Evolutionary conservation across 2,888 invertebrate genomes (phyloP).

Genomic region (Drosophila greeni): DNA sequence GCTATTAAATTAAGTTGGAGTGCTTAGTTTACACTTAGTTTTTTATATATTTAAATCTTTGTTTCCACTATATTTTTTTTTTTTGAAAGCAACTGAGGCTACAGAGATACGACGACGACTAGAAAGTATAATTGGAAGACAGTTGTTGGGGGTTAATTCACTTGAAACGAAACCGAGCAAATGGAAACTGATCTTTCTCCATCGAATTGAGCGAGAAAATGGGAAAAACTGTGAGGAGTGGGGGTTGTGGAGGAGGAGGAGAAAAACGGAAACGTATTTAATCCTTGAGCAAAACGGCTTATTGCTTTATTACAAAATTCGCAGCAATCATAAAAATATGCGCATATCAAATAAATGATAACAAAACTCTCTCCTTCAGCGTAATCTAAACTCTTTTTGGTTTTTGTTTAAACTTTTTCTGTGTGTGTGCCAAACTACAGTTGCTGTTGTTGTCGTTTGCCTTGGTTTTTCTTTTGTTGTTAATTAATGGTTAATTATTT

Average conservation of each 20-base stretch:
- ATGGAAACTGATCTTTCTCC: constrained; percentile 6
- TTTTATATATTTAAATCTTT: not conserved
- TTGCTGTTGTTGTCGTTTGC: constrained; percentile 43
- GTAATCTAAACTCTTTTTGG: constrained; percentile 22
- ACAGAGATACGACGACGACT: constrained; percentile 38
- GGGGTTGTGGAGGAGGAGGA: not conserved
- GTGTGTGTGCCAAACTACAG: constrained; percentile 54
- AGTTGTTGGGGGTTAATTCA: constrained; percentile 70
- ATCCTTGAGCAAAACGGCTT: constrained; percentile 67
- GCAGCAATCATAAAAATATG: constrained; percentile 65
- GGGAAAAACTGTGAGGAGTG: not conserved
- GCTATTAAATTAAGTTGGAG: constrained; percentile 29
- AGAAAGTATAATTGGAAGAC: constrained; percentile 70
- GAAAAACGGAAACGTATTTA: constrained; percentile 31
- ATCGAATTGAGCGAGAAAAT: constrained; percentile 8
- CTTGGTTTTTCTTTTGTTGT: too few species aligned
- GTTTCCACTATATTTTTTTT: not conserved
- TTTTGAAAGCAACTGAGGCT: constrained; percentile 52
- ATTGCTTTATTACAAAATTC: constrained; percentile 69
- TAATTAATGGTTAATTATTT: constrained; percentile 48
- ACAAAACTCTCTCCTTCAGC: constrained; percentile 54
- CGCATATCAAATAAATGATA: constrained; percentile 63
- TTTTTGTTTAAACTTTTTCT: constrained; percentile 19
- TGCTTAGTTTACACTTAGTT: constrained; percentile 32
- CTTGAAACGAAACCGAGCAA: constrained; percentile 35